Evolutionary conservation across 2,113 vertebrate genomes (phyloP).

Genomic region (Peromyscus leucopus): DNA sequence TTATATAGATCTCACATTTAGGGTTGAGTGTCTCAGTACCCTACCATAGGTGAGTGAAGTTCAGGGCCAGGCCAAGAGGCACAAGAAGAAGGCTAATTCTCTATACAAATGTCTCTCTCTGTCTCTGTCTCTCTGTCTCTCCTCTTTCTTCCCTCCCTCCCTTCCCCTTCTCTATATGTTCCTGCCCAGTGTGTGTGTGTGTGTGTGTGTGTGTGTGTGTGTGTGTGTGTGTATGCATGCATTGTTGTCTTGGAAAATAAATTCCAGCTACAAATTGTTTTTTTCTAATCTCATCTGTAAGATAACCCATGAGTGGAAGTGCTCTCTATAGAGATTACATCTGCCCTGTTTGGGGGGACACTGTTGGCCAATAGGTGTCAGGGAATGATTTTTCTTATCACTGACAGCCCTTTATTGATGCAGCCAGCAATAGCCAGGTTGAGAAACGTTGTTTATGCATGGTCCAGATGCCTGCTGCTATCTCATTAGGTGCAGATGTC

Average conservation of each 20-base stretch:
- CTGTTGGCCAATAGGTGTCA: conserved; percentile 64
- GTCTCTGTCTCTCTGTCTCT: neutral
- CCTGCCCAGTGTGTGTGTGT: neutral
- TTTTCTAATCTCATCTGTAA: conserved; percentile 29
- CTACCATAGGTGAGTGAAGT: neutral
- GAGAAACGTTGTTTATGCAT: conserved; percentile 71
- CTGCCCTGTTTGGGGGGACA: conserved; percentile 18
- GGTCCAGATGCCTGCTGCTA: conserved; percentile 55
- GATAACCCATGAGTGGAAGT: conserved; percentile 28
- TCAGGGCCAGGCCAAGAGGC: neutral
- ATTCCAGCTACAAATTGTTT: conserved; percentile 4
- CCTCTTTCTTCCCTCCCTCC: neutral
- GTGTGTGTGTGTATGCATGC: no score
- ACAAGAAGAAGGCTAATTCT: neutral
- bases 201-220: neutral
- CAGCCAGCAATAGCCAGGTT: conserved; percentile 59
- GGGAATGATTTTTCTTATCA: conserved; percentile 73
- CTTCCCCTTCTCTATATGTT: neutral
- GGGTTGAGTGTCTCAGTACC: neutral
- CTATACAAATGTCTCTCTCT: neutral
- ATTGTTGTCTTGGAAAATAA: neutral
- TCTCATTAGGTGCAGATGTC: conserved; percentile 67
- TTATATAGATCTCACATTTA: neutral
- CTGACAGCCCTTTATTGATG: conserved; percentile 63
- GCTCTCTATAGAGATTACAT: conserved; percentile 63